Percentiles rank a stretch among this genome's conserved stretches.
Evolutionary conservation across 1,140 invertebrate species (phyloP).

Genomic region (Pseudomyrmex gracilis): DNA sequence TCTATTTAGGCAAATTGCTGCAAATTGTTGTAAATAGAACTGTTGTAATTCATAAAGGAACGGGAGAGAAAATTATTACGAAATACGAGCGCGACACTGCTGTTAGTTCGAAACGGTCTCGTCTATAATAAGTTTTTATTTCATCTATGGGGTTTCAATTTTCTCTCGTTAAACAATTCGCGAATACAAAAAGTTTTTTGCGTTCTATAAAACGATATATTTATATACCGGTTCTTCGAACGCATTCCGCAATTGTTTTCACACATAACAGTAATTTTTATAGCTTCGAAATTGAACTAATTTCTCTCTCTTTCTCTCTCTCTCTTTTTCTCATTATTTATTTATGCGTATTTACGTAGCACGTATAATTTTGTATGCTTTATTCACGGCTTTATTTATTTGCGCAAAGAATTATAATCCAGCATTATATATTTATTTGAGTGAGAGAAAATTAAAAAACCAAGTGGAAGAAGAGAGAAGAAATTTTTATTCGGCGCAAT

Average conservation of each 20-base stretch:
- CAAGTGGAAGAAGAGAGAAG: background rate
- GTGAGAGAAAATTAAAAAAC: background rate
- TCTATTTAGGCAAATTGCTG: background rate
- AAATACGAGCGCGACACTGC: slow-evolving; percentile 5
- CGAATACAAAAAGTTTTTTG: too few relatives aligned
- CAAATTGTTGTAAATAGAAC: slow-evolving; percentile 20
- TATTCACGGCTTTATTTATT: background rate
- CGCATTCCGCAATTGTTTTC: too few relatives aligned
- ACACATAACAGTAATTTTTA: too few relatives aligned
- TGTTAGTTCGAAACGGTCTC: background rate
- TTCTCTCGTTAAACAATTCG: background rate
- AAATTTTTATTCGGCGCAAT: background rate
- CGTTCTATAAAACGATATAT: too few relatives aligned
- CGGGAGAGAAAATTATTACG: slow-evolving; percentile 12
- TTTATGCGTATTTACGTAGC: too few relatives aligned
- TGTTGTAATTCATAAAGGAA: background rate
- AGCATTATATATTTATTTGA: background rate
- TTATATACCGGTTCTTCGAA: too few relatives aligned
- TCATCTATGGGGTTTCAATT: background rate
- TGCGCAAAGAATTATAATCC: too few relatives aligned
- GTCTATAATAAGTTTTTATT: background rate
- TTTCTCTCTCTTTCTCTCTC: too few relatives aligned
- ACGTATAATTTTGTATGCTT: background rate
- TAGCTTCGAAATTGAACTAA: too few relatives aligned
- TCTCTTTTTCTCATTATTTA: too few relatives aligned